These are phyloP conservation scores for Castor canadensis DNA, from an alignment of 2,113 vertebrate species.

Conservation along the genomic window DNA sequence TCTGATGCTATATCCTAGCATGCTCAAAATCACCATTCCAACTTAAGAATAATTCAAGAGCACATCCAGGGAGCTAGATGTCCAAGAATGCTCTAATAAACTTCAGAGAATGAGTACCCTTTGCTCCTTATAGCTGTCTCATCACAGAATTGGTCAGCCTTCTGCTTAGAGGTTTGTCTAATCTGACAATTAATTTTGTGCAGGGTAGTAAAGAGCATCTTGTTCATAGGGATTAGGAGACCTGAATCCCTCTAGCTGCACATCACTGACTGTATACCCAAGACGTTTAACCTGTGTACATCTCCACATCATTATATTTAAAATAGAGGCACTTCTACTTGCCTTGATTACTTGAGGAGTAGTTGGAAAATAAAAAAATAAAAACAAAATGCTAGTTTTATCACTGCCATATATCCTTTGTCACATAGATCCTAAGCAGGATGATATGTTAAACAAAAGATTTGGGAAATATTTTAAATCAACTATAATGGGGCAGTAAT, in stretches of 20 bases:
- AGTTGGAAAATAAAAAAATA: slow-evolving; percentile 13
- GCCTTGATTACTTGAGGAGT: background rate
- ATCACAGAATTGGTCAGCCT: slow-evolving; percentile 31
- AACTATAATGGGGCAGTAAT: background rate
- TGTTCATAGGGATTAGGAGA: background rate
- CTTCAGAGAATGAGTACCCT: background rate
- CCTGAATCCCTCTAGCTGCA: background rate
- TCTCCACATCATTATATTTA: background rate
- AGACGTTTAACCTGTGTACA: background rate
- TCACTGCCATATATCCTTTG: background rate
- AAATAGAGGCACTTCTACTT: background rate
- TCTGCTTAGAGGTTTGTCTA: slow-evolving; percentile 17
- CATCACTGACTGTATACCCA: background rate
- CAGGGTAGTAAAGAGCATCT: background rate
- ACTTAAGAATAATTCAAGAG: slow-evolving; percentile 66
- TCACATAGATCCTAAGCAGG: background rate
- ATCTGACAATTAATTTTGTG: slow-evolving; percentile 41
- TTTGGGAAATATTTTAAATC: background rate
- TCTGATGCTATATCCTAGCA: slow-evolving; percentile 73
- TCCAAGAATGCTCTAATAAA: slow-evolving; percentile 45
- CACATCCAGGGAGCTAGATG: slow-evolving; percentile 43
- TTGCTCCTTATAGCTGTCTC: background rate
- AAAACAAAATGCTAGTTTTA: slow-evolving; percentile 3
- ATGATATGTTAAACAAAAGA: slow-evolving; percentile 20
- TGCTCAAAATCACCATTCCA: slow-evolving; percentile 69